Percentiles rank a stretch among this genome's conserved stretches.
Evolutionary conservation across 2,888 invertebrate genomes (phyloP).

Genomic region (Dryobotodes eremita): DNA sequence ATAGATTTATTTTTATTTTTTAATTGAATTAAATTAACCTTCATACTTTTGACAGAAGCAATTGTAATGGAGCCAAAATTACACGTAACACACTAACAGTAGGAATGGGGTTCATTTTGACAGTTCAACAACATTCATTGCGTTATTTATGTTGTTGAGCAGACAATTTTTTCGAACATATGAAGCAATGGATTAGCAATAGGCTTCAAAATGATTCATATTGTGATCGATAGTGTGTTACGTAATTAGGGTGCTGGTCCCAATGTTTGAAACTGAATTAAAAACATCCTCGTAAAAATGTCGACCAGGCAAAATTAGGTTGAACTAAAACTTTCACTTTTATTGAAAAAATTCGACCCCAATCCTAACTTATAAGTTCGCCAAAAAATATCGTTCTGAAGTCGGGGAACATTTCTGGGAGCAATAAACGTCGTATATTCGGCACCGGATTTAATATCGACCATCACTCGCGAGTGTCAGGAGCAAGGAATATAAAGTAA

Average conservation of each 20-base stretch:
- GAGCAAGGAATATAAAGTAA: constrained; percentile 44
- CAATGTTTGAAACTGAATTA: neutral
- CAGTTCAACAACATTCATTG: no score
- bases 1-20: neutral
- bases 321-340: constrained; percentile 13
- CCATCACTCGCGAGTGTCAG: constrained; percentile 43
- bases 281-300: neutral
- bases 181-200: no score
- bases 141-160: no score
- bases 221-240: no score
- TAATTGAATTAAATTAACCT: neutral
- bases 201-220: no score
- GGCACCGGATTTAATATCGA: constrained; percentile 55
- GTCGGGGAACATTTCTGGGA: constrained; percentile 28
- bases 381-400: constrained; percentile 35
- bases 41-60: neutral
- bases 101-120: no score
- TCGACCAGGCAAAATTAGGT: constrained; percentile 1
- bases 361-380: constrained; percentile 13
- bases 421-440: constrained; percentile 55
- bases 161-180: no score
- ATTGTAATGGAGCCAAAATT: no score
- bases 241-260: no score
- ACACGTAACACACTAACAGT: no score
- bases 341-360: constrained; percentile 1